Percentiles rank a stretch among this genome's conserved stretches.
Conservation (phyloP, 1,140 invertebrate species). For the Hestina assimilis region DNA sequence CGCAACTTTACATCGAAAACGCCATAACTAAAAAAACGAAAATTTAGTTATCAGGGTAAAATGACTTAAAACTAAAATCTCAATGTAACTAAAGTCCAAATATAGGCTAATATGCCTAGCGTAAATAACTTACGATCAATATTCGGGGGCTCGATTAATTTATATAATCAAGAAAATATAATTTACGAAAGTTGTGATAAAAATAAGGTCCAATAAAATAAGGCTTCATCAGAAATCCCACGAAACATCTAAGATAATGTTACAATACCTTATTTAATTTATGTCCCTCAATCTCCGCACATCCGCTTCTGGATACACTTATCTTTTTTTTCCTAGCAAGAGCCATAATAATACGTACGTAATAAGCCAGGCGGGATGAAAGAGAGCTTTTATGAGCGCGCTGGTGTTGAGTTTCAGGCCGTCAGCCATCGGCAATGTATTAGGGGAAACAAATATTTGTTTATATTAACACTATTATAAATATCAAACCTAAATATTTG, state of each 20-base stretch:
- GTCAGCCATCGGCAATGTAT: slow-evolving; percentile 23
- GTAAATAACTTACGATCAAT: too few species aligned
- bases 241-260: slow-evolving; percentile 39
- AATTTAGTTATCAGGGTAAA: too few species aligned
- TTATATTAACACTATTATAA: slow-evolving; percentile 56
- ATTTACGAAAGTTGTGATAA: too few species aligned
- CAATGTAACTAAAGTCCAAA: too few species aligned
- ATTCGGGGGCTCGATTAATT: too few species aligned
- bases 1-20: too few species aligned
- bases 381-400: slow-evolving; percentile 59
- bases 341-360: slow-evolving; percentile 47
- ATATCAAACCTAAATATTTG: slow-evolving; percentile 35
- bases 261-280: slow-evolving; percentile 57
- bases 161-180: too few species aligned
- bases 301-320: slow-evolving; percentile 48
- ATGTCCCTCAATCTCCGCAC: slow-evolving; percentile 46
- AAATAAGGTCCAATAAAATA: neutral
- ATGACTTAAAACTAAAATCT: too few species aligned
- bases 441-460: slow-evolving; percentile 48
- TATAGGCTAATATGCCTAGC: too few species aligned
- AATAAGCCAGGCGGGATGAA: slow-evolving; percentile 66
- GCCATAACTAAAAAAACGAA: too few species aligned
- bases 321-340: slow-evolving; percentile 45
- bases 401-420: slow-evolving; percentile 59
- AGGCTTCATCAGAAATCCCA: slow-evolving; percentile 16